Base-by-base conservation (phyloP, 1,140 invertebrate genomes). In the Rhagoletis pomonella region DNA sequence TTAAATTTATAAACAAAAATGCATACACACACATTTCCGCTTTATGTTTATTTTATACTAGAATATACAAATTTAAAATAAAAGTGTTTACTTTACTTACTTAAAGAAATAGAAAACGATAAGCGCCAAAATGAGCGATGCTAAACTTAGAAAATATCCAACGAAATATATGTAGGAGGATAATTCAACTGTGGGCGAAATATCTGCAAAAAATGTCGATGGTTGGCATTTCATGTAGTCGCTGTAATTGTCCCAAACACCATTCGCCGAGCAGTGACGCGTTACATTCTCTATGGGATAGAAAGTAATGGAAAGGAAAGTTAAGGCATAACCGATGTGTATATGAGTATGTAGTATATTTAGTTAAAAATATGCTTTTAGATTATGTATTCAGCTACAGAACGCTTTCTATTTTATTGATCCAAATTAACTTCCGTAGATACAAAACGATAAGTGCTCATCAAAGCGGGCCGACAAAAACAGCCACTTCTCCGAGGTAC, bases 71-170 rank as follows among this genome's bases (percentile, higher is more conserved):
- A 73, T 47, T 14, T 60, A 19, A 81, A 29, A 29, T 29, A 29
- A 39, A 87, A 44, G n/a, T 73, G n/a, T 81, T 85, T 62, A 60
- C 17, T 60, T 12, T n/a, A 93, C 93, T 91, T 87, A 94, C 93
- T 94, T 94, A 85, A 93, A 94, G 89, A 92, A 91, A 87, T 93
- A 88, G 88, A 94, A 94, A 89, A 94, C 92, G 86, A 93, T 93
- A 86, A 94, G 91, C n/a, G 93, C 93, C 87, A 94, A 89, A 62
- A 92, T 91, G 77, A 94, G 89, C 7, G 92, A 91, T 73, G 92
- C 90, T 77, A 94, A 90, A 88, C 93, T 94, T 73, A 94, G 86
- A 19, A 93, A 91, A 89, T 94, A 94, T 29, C 93, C 93, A 69
- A 90, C 89, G 65, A 91, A 91, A 88, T 94, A 94, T 14, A 94